A percentile compares a stretch with the other conserved stretches of the same genome.
Evolutionary conservation across 2,113 vertebrate genomes (phyloP).

Genomic region (Melanocharis versteri): DNA sequence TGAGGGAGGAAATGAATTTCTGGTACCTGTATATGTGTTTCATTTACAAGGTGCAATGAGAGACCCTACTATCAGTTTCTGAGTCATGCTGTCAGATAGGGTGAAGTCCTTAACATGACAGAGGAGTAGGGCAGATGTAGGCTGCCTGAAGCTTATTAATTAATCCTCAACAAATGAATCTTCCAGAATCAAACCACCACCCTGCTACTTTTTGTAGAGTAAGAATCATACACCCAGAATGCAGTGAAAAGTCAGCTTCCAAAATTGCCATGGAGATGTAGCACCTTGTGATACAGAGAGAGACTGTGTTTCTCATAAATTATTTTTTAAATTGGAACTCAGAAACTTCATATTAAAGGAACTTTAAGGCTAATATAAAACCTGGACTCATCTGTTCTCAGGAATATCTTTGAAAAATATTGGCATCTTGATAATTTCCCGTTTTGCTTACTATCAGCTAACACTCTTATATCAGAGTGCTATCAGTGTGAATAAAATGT

Average conservation of each 20-base stretch:
- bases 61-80: no score
- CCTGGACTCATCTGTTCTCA: not conserved
- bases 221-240: not conserved
- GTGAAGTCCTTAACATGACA: not conserved
- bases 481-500: not conserved
- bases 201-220: not conserved
- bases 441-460: not conserved
- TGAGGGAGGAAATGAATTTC: not conserved
- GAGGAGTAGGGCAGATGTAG: not conserved
- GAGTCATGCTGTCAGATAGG: not conserved
- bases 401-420: not conserved
- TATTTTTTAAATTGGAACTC: not conserved
- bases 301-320: not conserved
- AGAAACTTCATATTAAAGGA: not conserved
- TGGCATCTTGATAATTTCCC: not conserved
- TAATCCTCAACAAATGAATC: not conserved
- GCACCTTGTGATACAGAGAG: not conserved
- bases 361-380: not conserved
- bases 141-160: not conserved
- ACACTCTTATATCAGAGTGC: not conserved
- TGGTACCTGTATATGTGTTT: not conserved
- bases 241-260: not conserved
- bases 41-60: not conserved
- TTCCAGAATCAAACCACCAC: not conserved
- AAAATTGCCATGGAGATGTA: not conserved